Conservation (phyloP, 2,888 invertebrate species). For the Lasius fuliginosus region DNA sequence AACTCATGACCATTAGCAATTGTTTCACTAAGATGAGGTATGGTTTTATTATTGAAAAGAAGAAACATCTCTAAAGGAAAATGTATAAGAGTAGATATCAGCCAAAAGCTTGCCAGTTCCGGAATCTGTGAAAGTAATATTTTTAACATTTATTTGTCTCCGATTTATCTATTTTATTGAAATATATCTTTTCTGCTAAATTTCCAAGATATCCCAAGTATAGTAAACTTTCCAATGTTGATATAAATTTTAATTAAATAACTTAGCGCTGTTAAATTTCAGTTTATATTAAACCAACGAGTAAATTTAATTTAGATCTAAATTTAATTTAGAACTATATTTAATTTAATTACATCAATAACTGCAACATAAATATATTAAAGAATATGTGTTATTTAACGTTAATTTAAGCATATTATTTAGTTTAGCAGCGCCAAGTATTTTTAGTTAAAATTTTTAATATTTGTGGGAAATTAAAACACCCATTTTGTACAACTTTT, state of each 20-base stretch:
- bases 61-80: conserved; percentile 94
- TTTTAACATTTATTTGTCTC: conserved; percentile 9
- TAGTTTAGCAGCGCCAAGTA: too few species aligned
- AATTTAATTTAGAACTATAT: too few species aligned
- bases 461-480: too few species aligned
- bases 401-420: too few species aligned
- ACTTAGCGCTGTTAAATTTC: too few species aligned
- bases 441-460: too few species aligned
- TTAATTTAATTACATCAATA: too few species aligned
- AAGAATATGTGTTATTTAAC: too few species aligned
- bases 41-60: conserved; percentile 89
- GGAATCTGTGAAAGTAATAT: conserved; percentile 90
- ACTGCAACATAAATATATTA: too few species aligned
- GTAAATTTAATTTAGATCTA: too few species aligned
- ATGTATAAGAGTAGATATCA: conserved; percentile 94
- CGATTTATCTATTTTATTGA: neutral
- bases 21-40: conserved; percentile 89
- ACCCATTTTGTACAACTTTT: too few species aligned
- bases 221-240: conserved; percentile 92
- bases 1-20: conserved; percentile 89
- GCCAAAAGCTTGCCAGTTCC: conserved; percentile 96
- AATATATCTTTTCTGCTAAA: conserved; percentile 91
- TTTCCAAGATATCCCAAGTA: conserved; percentile 96
- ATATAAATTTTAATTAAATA: conserved; percentile 86
- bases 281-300: too few species aligned